A percentile compares a stretch with the other conserved stretches of the same genome.
Evolutionary conservation across 1,140 invertebrate species (phyloP).

Genomic region (Macrocentrus cingulum): DNA sequence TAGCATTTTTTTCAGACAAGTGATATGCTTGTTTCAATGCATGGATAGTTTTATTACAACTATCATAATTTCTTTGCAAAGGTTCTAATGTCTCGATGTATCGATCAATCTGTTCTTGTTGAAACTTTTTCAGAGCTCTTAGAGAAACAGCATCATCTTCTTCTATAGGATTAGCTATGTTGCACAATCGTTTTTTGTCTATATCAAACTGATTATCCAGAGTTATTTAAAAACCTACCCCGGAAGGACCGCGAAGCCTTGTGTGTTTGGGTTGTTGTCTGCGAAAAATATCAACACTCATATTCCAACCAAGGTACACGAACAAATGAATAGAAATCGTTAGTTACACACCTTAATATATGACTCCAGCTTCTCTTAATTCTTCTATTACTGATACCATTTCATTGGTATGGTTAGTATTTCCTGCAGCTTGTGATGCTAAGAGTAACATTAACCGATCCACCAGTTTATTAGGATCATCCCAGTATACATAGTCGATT

Average conservation of each 20-base stretch:
- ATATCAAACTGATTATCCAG: not conserved
- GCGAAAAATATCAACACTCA: not conserved
- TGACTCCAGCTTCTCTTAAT: not conserved
- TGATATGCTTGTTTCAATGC: not conserved
- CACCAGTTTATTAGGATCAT: conserved; percentile 1
- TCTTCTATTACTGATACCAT: conserved; percentile 4
- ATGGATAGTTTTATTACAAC: not conserved
- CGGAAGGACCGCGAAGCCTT: not conserved
- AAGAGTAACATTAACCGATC: not conserved
- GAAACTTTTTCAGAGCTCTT: too few species aligned
- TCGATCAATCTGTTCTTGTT: not conserved
- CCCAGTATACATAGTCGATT: conserved; percentile 7
- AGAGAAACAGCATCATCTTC: not conserved
- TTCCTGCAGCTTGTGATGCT: conserved; percentile 1
- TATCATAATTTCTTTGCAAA: too few species aligned
- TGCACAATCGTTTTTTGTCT: not conserved
- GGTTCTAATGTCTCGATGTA: too few species aligned
- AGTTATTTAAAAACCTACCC: not conserved
- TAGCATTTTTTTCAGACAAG: too few species aligned
- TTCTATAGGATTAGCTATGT: not conserved
- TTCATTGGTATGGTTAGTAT: not conserved
- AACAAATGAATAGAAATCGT: not conserved
- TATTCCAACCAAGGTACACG: not conserved
- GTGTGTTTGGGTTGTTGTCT: not conserved
- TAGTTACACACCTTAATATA: not conserved